These are phyloP conservation scores for Spisula subtruncata DNA, from an alignment of 2,888 invertebrate genomes.

Conservation along the genomic window DNA sequence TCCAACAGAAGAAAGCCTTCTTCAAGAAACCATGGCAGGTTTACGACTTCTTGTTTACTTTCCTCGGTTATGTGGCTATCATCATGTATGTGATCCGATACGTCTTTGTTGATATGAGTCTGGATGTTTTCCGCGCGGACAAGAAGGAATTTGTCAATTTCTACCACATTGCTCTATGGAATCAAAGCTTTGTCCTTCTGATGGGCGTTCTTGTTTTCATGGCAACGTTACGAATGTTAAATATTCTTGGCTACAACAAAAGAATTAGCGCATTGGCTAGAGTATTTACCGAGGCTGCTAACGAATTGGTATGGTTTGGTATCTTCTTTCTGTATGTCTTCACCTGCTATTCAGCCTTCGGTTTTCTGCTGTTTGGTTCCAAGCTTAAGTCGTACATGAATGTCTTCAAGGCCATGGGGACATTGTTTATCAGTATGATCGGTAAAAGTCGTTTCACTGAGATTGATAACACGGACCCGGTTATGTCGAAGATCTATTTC, in stretches of 20 bases:
- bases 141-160: slow-evolving; percentile 80
- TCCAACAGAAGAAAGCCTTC: slow-evolving; percentile 66
- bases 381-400: slow-evolving; percentile 75
- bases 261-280: slow-evolving; percentile 71
- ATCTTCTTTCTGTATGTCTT: slow-evolving; percentile 75
- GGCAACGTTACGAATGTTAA: slow-evolving; percentile 75
- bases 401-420: slow-evolving; percentile 72
- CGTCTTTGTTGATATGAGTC: slow-evolving; percentile 66
- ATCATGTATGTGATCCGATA: slow-evolving; percentile 72
- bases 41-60: slow-evolving; percentile 72
- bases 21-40: slow-evolving; percentile 77
- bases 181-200: slow-evolving; percentile 72
- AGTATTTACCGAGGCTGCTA: slow-evolving; percentile 74
- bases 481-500: slow-evolving; percentile 80
- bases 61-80: slow-evolving; percentile 65
- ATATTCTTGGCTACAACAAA: slow-evolving; percentile 80
- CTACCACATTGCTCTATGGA: slow-evolving; percentile 79
- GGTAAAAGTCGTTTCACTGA: slow-evolving; percentile 78
- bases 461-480: slow-evolving; percentile 71
- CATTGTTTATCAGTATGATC: slow-evolving; percentile 79
- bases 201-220: slow-evolving; percentile 76
- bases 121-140: slow-evolving; percentile 75
- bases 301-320: slow-evolving; percentile 77
- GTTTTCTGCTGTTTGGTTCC: slow-evolving; percentile 76
- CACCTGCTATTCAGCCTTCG: slow-evolving; percentile 75